A percentile compares a stretch with the other conserved stretches of the same genome.
Evolutionary conservation across 2,797 vertebrate genomes (phyloP).

Genomic region (Coracias cyanogaster): DNA sequence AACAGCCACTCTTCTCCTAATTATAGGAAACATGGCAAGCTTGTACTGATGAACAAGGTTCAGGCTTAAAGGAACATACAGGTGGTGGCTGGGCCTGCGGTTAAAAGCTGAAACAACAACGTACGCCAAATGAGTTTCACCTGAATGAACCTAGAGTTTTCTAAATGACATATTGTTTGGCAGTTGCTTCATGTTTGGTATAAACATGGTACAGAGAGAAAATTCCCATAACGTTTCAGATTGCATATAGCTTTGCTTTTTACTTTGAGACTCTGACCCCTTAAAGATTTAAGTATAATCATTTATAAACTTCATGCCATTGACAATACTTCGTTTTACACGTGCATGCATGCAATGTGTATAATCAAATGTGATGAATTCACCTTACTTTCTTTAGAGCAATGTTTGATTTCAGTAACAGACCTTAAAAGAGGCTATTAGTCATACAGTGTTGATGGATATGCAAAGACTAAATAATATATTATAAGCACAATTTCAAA

Average conservation of each 20-base stretch:
- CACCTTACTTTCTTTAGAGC: neutral
- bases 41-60: slow-evolving; percentile 55
- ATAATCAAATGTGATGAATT: neutral
- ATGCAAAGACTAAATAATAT: neutral
- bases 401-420: neutral
- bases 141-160: neutral
- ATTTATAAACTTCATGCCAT: neutral
- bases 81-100: neutral
- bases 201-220: neutral
- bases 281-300: neutral
- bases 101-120: neutral
- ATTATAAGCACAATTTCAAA: neutral
- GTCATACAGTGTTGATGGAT: neutral
- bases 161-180: neutral
- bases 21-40: slow-evolving; percentile 69
- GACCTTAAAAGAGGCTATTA: neutral
- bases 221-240: neutral
- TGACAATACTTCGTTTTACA: neutral
- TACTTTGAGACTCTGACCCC: neutral
- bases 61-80: slow-evolving; percentile 37
- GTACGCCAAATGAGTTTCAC: neutral
- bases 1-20: slow-evolving; percentile 77
- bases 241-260: neutral
- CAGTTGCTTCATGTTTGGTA: neutral
- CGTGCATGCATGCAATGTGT: neutral